Base-by-base conservation (phyloP, 2,888 invertebrate genomes). In the Eilema depressum region DNA sequence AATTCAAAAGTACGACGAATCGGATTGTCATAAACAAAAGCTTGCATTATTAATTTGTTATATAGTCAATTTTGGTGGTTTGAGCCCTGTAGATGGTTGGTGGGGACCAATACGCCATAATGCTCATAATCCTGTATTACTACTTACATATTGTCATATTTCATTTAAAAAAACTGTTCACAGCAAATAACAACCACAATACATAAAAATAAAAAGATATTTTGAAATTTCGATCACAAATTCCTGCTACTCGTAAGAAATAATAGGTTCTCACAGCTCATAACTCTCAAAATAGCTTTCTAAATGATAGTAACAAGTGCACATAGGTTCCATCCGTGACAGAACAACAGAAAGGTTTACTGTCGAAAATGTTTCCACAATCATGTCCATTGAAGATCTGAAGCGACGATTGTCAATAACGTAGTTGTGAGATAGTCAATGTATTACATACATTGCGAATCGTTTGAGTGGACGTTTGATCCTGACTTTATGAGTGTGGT, bases 401-500 rank as follows among this genome's bases (percentile, higher is more conserved):
- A 20, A 26, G 61, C 12, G 28, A 17, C 25, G 59, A 1, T 62
- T 5, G 63, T 68, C 14, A 73, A 69, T 63, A 57, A 63, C 47
- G 69, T 56, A 23, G 53, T n/a, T 56, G 59, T 61, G 69, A 60
- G 73, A 64, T 57, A 63, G 62, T 69, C 79, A 71, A 77, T 80
- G 75, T 68, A 78, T 69, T 12, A 14, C 56, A 20, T 63, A 63
- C 63, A 68, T 63, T 30, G 68, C 70, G 73, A 73, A 62, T 68
- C 25, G 59, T 74, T 61, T 77, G 69, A 62, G 69, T 70, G 62
- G 73, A 78, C 70, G 75, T 77, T 79, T 82, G 84, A 81, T 81
- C 71, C 60, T 74, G 66, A 76, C 84, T 89, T 88, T 90, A 87
- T 86, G 86, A 86, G 85, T 89, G 83, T 83, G 79, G 79, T 83